A percentile compares a stretch with the other conserved stretches of the same genome.
These are phyloP conservation scores for Potorous gilbertii DNA, from an alignment of 2,797 vertebrate genomes.

Conservation along the genomic window DNA sequence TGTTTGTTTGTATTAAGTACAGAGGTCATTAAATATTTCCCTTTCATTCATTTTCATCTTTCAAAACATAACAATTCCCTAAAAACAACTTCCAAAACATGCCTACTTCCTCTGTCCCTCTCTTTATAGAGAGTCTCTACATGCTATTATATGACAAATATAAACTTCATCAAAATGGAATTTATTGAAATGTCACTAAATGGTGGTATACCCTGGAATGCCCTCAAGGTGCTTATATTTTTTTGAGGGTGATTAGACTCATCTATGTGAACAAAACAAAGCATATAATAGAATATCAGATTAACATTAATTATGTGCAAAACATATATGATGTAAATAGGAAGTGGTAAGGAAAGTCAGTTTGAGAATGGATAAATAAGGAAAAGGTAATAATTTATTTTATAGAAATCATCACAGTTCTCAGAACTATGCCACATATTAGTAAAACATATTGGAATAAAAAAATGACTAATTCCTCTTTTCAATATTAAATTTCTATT, in stretches of 20 bases:
- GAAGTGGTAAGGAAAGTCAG: conserved; percentile 21
- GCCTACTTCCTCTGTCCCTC: background rate
- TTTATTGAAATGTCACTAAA: background rate
- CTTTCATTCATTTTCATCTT: background rate
- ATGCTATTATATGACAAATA: background rate
- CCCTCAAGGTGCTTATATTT: background rate
- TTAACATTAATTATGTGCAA: background rate
- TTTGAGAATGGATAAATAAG: conserved; percentile 31
- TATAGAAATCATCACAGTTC: background rate
- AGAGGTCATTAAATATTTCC: background rate
- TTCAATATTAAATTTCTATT: conserved; percentile 19
- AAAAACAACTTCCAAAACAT: background rate
- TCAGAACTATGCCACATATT: background rate
- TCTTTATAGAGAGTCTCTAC: background rate
- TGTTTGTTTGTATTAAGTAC: background rate
- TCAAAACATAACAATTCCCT: background rate
- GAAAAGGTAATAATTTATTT: background rate
- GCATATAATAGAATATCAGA: background rate
- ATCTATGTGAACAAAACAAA: background rate
- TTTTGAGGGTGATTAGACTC: background rate
- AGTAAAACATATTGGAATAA: conserved; percentile 42
- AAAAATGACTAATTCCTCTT: conserved; percentile 30
- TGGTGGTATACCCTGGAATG: background rate
- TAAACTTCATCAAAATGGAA: background rate
- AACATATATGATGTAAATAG: background rate